These are phyloP conservation scores for Valencia hispanica DNA, from an alignment of 2,797 vertebrate species.

Conservation along the genomic window DNA sequence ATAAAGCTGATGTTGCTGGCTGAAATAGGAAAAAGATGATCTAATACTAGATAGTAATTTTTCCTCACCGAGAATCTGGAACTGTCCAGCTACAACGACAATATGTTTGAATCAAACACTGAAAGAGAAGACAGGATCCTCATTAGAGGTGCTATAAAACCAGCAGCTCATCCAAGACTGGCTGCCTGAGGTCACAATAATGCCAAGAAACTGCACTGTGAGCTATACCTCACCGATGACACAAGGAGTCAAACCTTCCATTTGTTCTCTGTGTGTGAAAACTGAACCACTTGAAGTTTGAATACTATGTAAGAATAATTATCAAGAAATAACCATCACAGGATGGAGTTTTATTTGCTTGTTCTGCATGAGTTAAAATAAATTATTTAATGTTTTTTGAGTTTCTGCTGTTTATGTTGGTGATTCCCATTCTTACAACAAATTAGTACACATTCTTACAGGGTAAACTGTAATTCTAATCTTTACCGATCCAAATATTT, in stretches of 20 bases:
- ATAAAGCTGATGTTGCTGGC: slow-evolving; percentile 9
- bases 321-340: not conserved
- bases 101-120: slow-evolving; percentile 23
- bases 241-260: slow-evolving; percentile 30
- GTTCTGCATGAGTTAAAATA: not conserved
- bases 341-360: not conserved
- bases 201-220: slow-evolving; percentile 31
- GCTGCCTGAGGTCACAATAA: slow-evolving; percentile 21
- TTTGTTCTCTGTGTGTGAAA: slow-evolving; percentile 17
- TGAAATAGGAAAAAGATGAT: slow-evolving; percentile 16
- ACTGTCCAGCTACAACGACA: slow-evolving; percentile 23
- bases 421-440: not conserved
- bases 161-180: slow-evolving; percentile 26
- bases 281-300: not conserved
- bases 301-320: not conserved
- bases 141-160: slow-evolving; percentile 23
- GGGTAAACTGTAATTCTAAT: not conserved
- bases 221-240: slow-evolving; percentile 25
- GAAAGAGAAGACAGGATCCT: slow-evolving; percentile 26
- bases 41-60: slow-evolving; percentile 13
- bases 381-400: not conserved
- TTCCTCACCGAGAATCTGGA: slow-evolving; percentile 19
- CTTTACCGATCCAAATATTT: not conserved
- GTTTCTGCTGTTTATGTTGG: not conserved
- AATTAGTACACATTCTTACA: not conserved